Evolutionary conservation across 2,797 vertebrate species (phyloP).

Genomic region (Hyperoplus lanceolatus): DNA sequence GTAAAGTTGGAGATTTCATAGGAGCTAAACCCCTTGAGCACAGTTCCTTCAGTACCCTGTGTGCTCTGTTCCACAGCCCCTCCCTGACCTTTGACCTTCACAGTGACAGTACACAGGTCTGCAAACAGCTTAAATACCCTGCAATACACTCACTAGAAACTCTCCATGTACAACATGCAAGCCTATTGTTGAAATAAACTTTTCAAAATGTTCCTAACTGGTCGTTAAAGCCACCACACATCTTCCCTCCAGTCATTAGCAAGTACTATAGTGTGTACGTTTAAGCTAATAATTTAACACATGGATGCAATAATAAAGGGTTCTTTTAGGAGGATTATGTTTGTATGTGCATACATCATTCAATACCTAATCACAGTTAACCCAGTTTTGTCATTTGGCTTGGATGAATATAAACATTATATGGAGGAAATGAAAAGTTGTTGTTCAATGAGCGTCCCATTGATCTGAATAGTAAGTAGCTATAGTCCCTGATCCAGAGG

Average conservation of each 20-base stretch:
- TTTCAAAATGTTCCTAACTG: not conserved
- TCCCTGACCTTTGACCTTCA: slow-evolving; percentile 29
- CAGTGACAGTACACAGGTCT: slow-evolving; percentile 12
- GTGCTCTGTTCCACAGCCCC: not conserved
- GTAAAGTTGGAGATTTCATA: not conserved
- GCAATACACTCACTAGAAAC: not conserved
- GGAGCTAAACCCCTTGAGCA: too few species aligned
- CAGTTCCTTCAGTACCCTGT: not conserved
- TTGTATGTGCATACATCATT: too few species aligned
- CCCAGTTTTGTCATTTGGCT: too few species aligned
- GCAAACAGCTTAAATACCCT: not conserved
- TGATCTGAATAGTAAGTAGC: too few species aligned
- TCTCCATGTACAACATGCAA: not conserved
- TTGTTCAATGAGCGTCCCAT: too few species aligned
- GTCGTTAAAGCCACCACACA: not conserved
- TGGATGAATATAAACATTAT: not conserved
- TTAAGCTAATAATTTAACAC: not conserved
- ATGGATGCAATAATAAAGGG: too few species aligned
- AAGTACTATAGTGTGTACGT: not conserved
- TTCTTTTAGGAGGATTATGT: too few species aligned
- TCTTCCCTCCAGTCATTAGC: too few species aligned
- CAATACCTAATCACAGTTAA: not conserved
- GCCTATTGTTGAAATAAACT: not conserved
- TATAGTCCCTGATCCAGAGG: too few species aligned
- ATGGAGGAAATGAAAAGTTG: not conserved